Conservation (phyloP, 2,113 vertebrate genomes). For the Alethe diademata region DNA sequence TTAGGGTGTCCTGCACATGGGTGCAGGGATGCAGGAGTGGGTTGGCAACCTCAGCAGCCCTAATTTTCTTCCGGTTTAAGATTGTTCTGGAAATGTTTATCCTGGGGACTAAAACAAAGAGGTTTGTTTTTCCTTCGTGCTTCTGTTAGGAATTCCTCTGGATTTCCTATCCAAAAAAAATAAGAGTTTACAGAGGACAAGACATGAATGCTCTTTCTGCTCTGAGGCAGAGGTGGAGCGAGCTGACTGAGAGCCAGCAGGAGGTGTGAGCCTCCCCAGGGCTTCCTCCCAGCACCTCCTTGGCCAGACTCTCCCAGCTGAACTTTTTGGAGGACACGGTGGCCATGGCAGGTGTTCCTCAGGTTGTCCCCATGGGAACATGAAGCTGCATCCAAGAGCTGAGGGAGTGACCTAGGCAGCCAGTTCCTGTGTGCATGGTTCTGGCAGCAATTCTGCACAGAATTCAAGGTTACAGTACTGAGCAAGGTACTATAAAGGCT, state of each 20-base stretch:
- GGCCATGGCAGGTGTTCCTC: background rate
- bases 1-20: background rate
- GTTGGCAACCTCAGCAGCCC: background rate
- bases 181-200: background rate
- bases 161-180: slow-evolving; percentile 34
- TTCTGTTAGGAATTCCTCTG: slow-evolving; percentile 26
- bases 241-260: accelerated
- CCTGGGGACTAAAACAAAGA: background rate
- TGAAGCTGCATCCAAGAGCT: background rate
- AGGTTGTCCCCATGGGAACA: background rate
- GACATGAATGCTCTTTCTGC: background rate
- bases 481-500: background rate
- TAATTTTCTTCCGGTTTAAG: background rate
- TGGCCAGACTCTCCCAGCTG: background rate
- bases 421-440: accelerated
- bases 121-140: background rate
- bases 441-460: background rate
- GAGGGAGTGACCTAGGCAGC: background rate
- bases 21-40: accelerated
- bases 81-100: background rate
- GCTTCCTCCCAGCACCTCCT: background rate
- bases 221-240: background rate
- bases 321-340: background rate
- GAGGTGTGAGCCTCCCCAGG: background rate
- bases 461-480: background rate